Evolutionary conservation across 2,888 invertebrate species (phyloP).

Genomic region (Leptopilina drosophilae): DNA sequence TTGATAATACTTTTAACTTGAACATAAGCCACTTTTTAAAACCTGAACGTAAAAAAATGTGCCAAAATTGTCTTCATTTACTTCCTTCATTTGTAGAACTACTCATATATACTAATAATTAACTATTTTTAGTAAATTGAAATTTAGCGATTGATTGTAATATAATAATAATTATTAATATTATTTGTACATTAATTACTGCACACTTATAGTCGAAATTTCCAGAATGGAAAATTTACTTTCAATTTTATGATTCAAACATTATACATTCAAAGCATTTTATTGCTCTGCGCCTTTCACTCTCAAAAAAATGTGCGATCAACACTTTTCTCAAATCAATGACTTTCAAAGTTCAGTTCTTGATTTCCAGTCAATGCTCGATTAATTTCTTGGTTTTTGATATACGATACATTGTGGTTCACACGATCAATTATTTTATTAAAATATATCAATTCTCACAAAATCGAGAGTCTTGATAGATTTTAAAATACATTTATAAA

Average conservation of each 20-base stretch:
- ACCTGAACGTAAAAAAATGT: too few relatives aligned
- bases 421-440: background rate
- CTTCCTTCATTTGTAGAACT: too few relatives aligned
- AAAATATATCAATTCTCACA: too few relatives aligned
- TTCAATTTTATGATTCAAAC: conserved; percentile 52
- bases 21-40: too few relatives aligned
- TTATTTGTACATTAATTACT: background rate
- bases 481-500: too few relatives aligned
- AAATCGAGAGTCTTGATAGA: too few relatives aligned
- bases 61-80: too few relatives aligned
- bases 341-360: conserved; percentile 26
- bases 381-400: conserved; percentile 28
- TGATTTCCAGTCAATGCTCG: conserved; percentile 31
- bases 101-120: too few relatives aligned
- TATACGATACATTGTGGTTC: conserved; percentile 17
- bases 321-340: conserved; percentile 44
- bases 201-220: background rate
- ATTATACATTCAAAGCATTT: conserved; percentile 44
- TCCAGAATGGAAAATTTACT: conserved; percentile 47
- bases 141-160: too few relatives aligned
- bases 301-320: conserved; percentile 54
- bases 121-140: too few relatives aligned
- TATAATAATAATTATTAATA: too few relatives aligned
- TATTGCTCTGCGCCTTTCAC: conserved; percentile 54
- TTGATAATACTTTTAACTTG: too few relatives aligned